Evolutionary conservation across 64 coral and sea anemone genomes (phyloP).

Genomic region (Actinia equina): DNA sequence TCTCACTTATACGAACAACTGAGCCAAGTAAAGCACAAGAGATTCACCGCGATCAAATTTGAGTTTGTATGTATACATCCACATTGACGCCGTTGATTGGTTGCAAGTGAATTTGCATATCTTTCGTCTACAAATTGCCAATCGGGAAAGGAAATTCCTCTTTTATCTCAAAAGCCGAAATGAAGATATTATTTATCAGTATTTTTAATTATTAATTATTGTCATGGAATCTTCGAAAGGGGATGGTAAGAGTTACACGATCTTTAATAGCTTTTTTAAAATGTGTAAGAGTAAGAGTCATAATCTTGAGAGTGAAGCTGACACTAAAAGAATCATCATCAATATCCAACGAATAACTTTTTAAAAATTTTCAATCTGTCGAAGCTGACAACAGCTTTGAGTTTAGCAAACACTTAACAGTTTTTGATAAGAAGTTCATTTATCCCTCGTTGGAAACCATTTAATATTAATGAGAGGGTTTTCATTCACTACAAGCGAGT

Average conservation of each 20-base stretch:
- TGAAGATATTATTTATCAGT: not conserved
- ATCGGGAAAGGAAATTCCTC: not conserved
- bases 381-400: constrained; percentile 5
- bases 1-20: not conserved
- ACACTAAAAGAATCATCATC: too few relatives aligned
- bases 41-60: constrained; percentile 20
- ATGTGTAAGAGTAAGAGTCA: not conserved
- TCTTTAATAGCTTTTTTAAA: not conserved
- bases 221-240: not conserved
- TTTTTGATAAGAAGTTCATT: constrained; percentile 5
- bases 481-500: not conserved
- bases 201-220: not conserved
- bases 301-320: too few relatives aligned
- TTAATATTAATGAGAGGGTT: not conserved
- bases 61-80: constrained; percentile 12
- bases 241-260: not conserved
- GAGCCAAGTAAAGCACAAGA: not conserved
- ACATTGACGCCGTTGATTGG: not conserved
- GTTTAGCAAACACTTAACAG: constrained; percentile 7
- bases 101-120: constrained; percentile 8
- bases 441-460: not conserved
- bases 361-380: not conserved
- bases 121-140: not conserved
- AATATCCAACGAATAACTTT: not conserved
- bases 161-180: not conserved